Evolutionary conservation across 2,113 vertebrate species (phyloP), one percentile per base, ranked within the genome.

Genomic region (Xiphophorus maculatus): DNA sequence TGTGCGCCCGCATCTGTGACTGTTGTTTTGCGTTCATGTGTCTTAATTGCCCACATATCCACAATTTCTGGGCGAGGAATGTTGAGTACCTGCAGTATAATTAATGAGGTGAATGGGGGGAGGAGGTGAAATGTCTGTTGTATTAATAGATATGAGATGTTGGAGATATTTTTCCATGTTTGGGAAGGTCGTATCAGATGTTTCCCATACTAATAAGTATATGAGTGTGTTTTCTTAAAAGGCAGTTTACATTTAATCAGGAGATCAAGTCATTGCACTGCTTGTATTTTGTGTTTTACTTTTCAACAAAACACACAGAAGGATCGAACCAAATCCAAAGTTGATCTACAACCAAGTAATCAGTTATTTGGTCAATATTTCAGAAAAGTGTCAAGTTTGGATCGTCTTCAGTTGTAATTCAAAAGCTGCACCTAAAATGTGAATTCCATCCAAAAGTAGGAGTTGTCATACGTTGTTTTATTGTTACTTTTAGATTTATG

Each of bases 31-130:
- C 63, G 68, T 32, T 28, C 22, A 15, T 22, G 48, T 63, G 67
- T 67, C 60, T 37, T 68, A 33, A 67, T 63, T 40, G 58, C 17
- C 6, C 70, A 11, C 72, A 61, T 13, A 10, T 67, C 51, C 27
- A 3, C 29, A n/a, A 68, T 63, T 87, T 88, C 80, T 63, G 54
- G 40, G 40, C 81, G 69, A 77, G 78, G 72, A 70, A 63, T 74
- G 80, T 87, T 74, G 72, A 62, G 51, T 81, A 76, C 83, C 74
- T 74, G 77, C 66, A 86, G 73, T 73, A 80, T 85, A 82, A 84
- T 84, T 86, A 86, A 82, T 78, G 69, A 82, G 71, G 77, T 48
- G 66, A 83, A 84, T 80, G 54, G 80, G 83, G 25, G 22, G 70
- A 75, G 60, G 70, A 44, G 79, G 76, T 37, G 35, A 42, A 62